These are phyloP conservation scores for Belgica antarctica DNA, from an alignment of 2,888 invertebrate species.

Conservation along the genomic window DNA sequence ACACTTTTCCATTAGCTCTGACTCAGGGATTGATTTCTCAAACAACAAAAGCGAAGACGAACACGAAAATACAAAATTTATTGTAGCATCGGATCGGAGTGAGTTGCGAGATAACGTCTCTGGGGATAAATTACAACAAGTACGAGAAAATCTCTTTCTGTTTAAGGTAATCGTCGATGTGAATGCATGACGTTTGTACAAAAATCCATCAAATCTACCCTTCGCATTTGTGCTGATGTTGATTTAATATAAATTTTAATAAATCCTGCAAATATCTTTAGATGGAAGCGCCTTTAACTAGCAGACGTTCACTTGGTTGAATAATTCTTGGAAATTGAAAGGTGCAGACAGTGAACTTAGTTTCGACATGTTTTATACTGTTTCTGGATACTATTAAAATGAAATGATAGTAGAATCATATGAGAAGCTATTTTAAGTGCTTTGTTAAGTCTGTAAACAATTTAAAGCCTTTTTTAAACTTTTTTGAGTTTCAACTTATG, in stretches of 20 bases:
- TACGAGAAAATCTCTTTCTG: constrained; percentile 29
- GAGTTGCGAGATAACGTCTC: constrained; percentile 6
- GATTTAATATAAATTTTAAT: constrained; percentile 6
- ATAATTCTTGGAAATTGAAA: too few relatives aligned
- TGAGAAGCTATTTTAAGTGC: too few relatives aligned
- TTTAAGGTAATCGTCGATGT: constrained; percentile 29
- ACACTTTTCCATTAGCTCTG: neutral
- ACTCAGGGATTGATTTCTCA: constrained; percentile 4
- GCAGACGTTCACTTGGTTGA: too few relatives aligned
- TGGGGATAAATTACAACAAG: constrained; percentile 33
- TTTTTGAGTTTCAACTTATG: too few relatives aligned
- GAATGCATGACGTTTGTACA: constrained; percentile 24
- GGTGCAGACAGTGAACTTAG: too few relatives aligned
- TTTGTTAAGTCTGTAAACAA: too few relatives aligned
- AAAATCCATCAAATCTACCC: constrained; percentile 40
- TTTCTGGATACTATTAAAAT: too few relatives aligned
- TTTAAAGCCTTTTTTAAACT: too few relatives aligned
- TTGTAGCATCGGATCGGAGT: neutral
- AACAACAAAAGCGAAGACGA: neutral
- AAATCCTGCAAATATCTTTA: too few relatives aligned
- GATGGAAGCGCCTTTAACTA: too few relatives aligned
- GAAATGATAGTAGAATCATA: too few relatives aligned
- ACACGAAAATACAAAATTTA: neutral
- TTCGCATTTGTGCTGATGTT: neutral
- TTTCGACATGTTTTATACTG: too few relatives aligned